Base-by-base conservation (phyloP, 2,888 invertebrate genomes). In the Drosophila nr. perissopoda region DNA sequence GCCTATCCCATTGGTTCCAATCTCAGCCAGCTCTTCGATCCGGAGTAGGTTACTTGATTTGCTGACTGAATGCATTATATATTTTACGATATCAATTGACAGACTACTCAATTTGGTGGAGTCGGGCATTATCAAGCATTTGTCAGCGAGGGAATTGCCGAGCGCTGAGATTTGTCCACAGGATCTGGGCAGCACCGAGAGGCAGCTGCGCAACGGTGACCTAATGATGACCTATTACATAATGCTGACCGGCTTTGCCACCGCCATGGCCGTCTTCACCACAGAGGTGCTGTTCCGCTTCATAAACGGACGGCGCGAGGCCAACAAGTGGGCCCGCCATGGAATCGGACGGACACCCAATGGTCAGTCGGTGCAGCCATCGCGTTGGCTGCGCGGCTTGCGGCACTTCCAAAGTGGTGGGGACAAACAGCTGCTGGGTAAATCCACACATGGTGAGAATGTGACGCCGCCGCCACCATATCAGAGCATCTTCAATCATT, bases 91-190 rank as follows among this genome's bases (percentile, higher is more conserved):
- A 60, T 33, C 16, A 36, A 48, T 38, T 93, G 93, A 18, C 91
- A 97, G 97, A 64, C 93, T 97, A 16, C 94, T 94, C 51, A 94
- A 94, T 74, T 92, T 97, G 59, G 95, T 96, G 2, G 96, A 97
- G 93, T 94, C 96, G 0, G 97, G 97, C 4, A 95, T 97, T 64
- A 94, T 97, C 11, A 94, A 95, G 74, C 95, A 95, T 83, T 94
- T 96, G 58, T 94, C 95, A 59, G 93, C 94, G 2, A 93, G 94
- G 70, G 94, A 95, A 76, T 91, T 97, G 78, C 97, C 97, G 0
- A 94, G 95, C 77, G 96, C 96, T 0, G 95, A 95, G 90, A 96
- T 97, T 53, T 98, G 98, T 81, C 97, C 97, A 0, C 94, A 97
- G 60, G 95, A 97, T 92, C 93, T 97, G 78, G 96, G 96, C 79